Percentiles rank a stretch among this genome's conserved stretches.
Evolutionary conservation across 2,888 invertebrate genomes (phyloP).

Genomic region (Isotomurus palustris): DNA sequence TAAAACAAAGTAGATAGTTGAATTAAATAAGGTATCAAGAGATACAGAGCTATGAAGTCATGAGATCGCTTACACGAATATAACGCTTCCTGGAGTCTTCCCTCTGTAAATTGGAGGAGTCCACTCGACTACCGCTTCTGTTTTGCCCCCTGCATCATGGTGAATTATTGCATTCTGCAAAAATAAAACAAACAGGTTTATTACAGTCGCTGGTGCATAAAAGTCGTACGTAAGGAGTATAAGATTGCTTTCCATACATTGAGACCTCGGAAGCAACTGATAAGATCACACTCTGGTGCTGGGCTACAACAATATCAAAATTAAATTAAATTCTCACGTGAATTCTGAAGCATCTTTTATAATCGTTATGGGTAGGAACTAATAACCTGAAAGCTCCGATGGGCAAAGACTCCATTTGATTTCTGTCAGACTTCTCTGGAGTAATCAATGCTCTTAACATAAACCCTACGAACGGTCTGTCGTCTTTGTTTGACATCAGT

Average conservation of each 20-base stretch:
- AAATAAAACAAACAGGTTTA: not conserved
- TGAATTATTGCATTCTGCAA: not conserved
- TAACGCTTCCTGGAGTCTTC: not conserved
- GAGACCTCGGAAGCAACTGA: not conserved
- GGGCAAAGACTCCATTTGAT: not conserved
- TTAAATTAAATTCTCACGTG: no score
- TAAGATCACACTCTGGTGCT: not conserved
- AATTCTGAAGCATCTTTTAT: not conserved
- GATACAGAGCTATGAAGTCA: not conserved
- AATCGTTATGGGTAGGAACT: not conserved
- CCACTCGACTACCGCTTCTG: not conserved
- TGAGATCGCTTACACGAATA: not conserved
- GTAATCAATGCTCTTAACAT: not conserved
- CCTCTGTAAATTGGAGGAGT: not conserved
- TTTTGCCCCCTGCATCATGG: not conserved
- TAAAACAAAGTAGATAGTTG: not conserved
- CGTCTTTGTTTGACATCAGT: not conserved
- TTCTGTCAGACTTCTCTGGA: not conserved
- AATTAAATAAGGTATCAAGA: not conserved
- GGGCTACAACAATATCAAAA: not conserved
- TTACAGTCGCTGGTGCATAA: no score
- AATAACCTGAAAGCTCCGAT: not conserved
- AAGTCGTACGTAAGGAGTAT: no score
- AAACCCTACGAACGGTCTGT: not conserved
- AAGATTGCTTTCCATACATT: not conserved